Conservation (phyloP, 2,888 invertebrate genomes). For the Cenopis cana region DNA sequence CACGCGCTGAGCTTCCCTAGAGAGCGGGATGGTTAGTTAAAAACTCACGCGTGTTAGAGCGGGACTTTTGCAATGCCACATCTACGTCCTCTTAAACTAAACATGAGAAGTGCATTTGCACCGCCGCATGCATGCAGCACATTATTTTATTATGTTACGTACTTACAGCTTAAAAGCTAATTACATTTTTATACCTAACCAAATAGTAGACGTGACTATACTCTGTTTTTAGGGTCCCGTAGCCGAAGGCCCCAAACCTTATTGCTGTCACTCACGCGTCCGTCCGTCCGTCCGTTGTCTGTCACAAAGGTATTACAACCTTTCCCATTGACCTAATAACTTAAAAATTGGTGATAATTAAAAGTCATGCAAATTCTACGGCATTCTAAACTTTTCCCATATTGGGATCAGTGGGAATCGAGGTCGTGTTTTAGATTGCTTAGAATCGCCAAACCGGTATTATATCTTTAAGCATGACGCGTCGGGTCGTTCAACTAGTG, state of each 20-base stretch:
- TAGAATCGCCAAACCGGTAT: conserved; percentile 24
- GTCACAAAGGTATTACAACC: too few species aligned
- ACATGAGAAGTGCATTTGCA: conserved; percentile 14
- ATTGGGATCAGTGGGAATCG: conserved; percentile 34
- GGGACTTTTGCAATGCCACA: too few species aligned
- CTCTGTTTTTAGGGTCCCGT: too few species aligned
- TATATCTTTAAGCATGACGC: background rate
- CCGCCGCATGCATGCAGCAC: background rate
- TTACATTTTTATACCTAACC: background rate
- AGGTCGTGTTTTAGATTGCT: background rate
- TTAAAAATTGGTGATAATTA: background rate
- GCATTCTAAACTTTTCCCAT: conserved; percentile 23
- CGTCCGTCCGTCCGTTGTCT: too few species aligned
- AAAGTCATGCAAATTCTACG: conserved; percentile 12
- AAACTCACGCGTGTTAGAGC: too few species aligned
- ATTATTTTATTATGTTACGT: conserved; percentile 1
- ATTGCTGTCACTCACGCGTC: too few species aligned
- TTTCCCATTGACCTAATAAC: too few species aligned
- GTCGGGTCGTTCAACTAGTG: background rate
- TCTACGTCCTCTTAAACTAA: too few species aligned
- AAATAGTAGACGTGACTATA: too few species aligned
- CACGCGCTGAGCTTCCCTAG: too few species aligned
- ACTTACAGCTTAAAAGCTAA: background rate
- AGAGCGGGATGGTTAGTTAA: too few species aligned
- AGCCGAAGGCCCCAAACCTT: too few species aligned